phyloP scores from a whole-genome alignment of 2,888 invertebrate genomes.

The Oasisia sp. region DNA sequence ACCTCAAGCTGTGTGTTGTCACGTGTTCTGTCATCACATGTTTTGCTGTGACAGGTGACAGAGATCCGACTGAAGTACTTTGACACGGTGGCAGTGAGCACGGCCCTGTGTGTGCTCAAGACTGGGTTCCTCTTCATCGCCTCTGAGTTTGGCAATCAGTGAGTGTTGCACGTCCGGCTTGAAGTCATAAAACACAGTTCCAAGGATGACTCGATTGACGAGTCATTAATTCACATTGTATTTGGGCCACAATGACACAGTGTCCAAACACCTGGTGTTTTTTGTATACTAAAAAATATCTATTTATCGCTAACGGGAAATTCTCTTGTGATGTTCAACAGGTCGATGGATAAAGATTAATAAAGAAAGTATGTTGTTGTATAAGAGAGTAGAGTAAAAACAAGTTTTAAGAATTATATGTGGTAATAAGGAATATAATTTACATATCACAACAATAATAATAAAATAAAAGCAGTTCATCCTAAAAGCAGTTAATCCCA shows the following conservation, averaged over 20 bases:
- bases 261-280: too few relatives aligned
- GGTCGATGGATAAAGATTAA: too few relatives aligned
- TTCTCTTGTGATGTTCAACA: too few relatives aligned
- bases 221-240: not conserved
- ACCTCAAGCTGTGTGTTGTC: not conserved
- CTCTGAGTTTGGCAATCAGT: slow-evolving; percentile 99
- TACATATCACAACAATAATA: too few relatives aligned
- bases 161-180: slow-evolving; percentile 69
- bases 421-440: too few relatives aligned
- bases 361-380: too few relatives aligned
- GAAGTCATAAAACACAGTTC: not conserved
- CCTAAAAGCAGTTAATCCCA: too few relatives aligned
- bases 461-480: too few relatives aligned
- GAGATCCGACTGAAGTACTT: slow-evolving; percentile 99
- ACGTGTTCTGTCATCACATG: not conserved
- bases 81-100: slow-evolving; percentile 97
- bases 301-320: too few relatives aligned
- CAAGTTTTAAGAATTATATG: too few relatives aligned
- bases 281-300: too few relatives aligned
- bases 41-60: slow-evolving; percentile 72
- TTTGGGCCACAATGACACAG: not conserved
- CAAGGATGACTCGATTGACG: not conserved
- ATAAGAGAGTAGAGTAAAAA: too few relatives aligned
- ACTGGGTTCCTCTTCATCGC: slow-evolving; percentile 99
- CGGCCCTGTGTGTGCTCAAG: slow-evolving; percentile 96